A percentile compares a stretch with the other conserved stretches of the same genome.
Conservation (phyloP, 2,888 invertebrate species). For the Plutella xylostella region DNA sequence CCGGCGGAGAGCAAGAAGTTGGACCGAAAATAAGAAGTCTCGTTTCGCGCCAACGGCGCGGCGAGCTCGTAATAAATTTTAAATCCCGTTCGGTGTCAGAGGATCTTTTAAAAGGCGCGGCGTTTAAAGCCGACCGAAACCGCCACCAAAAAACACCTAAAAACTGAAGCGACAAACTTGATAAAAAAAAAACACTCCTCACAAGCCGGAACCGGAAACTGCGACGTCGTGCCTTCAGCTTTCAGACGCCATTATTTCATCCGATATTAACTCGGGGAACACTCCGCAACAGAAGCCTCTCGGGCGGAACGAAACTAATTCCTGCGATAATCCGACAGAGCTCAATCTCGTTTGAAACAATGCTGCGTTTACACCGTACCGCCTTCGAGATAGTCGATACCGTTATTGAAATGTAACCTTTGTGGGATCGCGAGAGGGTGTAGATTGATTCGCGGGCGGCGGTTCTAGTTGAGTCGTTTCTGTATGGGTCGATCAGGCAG, state of each 20-base stretch:
- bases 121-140: constrained; percentile 29
- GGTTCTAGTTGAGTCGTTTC: not conserved
- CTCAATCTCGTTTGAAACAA: constrained; percentile 1
- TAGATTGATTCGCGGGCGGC: constrained; percentile 27
- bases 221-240: constrained; percentile 43
- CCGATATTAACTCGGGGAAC: constrained; percentile 36
- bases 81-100: constrained; percentile 17
- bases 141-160: constrained; percentile 25
- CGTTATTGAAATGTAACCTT: constrained; percentile 26
- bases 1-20: no score
- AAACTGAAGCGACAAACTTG: constrained; percentile 29
- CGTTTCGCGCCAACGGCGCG: not conserved
- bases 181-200: constrained; percentile 36
- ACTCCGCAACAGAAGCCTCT: constrained; percentile 26
- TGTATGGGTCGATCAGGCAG: not conserved
- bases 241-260: constrained; percentile 49
- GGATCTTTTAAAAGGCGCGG: constrained; percentile 26
- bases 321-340: not conserved
- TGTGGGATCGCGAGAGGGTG: constrained; percentile 29
- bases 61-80: constrained; percentile 4
- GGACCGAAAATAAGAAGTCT: not conserved
- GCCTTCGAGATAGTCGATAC: constrained; percentile 9
- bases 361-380: not conserved
- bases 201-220: constrained; percentile 39
- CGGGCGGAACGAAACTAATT: constrained; percentile 15